Percentiles rank a stretch among this genome's conserved stretches.
These are phyloP conservation scores for Panagrolaimus sp. DNA, from an alignment of 1,140 invertebrate species.

Conservation along the genomic window DNA sequence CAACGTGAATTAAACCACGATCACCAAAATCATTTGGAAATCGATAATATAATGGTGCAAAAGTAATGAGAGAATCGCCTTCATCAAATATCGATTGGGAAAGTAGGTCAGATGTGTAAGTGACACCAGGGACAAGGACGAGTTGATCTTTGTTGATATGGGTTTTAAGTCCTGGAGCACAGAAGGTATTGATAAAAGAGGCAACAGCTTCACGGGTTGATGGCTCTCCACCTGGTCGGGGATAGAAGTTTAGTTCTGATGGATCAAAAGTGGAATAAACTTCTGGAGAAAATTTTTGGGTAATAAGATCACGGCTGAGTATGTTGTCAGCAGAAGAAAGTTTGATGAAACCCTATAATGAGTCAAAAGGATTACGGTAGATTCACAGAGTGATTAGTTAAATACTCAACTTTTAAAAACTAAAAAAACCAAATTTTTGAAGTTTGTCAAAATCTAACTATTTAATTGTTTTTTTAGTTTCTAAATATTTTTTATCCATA, in stretches of 20 bases:
- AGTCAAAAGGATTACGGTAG: no score
- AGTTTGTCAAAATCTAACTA: no score
- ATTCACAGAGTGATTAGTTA: no score
- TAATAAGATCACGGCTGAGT: background rate
- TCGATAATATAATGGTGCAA: conserved; percentile 5
- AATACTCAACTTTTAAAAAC: no score
- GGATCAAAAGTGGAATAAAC: background rate
- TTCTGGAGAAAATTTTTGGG: background rate
- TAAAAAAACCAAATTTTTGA: no score
- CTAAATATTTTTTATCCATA: no score
- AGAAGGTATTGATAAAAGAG: background rate
- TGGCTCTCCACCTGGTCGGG: background rate
- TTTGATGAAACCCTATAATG: conserved; percentile 1
- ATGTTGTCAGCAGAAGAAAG: background rate
- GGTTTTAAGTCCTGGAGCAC: background rate
- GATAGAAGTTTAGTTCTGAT: background rate
- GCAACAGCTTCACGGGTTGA: background rate
- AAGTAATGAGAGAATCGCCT: background rate
- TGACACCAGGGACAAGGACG: background rate
- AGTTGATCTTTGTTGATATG: background rate
- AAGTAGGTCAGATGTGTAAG: background rate
- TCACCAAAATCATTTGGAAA: conserved; percentile 10
- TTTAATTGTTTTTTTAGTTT: no score
- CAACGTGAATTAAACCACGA: background rate
- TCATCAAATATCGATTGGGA: background rate